Evolutionary conservation across 2,888 invertebrate genomes (phyloP).

Genomic region (Caenorhabditis sp.): DNA sequence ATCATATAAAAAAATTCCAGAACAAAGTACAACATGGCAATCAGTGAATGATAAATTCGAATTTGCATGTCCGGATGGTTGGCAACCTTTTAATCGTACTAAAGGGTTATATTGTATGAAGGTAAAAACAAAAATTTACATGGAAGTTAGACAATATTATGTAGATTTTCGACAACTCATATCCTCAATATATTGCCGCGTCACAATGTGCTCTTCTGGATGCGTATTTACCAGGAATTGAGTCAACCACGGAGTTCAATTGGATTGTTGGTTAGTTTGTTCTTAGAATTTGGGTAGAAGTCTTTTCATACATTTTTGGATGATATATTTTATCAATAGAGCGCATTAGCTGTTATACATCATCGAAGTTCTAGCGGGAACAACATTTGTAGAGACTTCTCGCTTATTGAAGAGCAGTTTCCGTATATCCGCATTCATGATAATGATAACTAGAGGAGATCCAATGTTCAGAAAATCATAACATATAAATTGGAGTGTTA

Average conservation of each 20-base stretch:
- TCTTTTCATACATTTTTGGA: too few species aligned
- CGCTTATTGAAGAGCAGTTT: background rate
- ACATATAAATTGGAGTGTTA: background rate
- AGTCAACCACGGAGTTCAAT: background rate
- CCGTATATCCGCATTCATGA: conserved; percentile 3
- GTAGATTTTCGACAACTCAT: background rate
- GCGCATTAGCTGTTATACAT: too few species aligned
- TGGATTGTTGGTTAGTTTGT: background rate
- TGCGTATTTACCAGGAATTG: background rate
- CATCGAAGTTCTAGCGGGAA: background rate
- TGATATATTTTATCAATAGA: too few species aligned
- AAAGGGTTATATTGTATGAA: background rate
- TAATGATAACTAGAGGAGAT: conserved; percentile 20
- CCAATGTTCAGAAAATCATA: conserved; percentile 6
- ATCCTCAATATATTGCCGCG: background rate
- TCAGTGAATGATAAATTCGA: background rate
- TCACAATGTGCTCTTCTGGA: background rate
- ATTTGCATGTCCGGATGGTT: background rate
- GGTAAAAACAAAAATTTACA: background rate
- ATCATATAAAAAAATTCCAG: background rate
- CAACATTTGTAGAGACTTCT: background rate
- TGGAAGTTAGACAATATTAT: too few species aligned
- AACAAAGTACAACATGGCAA: background rate
- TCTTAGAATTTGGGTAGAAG: too few species aligned
- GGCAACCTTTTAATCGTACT: background rate